phyloP scores from a whole-genome alignment of 2,888 invertebrate genomes.

The Helicoverpa assulta region DNA sequence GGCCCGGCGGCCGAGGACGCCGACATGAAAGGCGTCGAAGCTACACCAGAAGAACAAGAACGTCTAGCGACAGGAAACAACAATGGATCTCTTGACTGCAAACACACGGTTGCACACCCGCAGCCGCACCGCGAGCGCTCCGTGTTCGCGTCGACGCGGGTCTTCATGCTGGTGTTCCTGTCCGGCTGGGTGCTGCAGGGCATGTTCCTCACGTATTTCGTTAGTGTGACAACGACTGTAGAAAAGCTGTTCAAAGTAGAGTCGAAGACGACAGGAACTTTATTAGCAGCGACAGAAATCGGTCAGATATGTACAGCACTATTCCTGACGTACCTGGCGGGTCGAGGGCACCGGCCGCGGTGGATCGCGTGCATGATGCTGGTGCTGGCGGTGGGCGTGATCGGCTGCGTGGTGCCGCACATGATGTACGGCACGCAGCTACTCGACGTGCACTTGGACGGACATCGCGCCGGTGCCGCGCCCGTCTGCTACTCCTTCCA shows the following conservation, averaged over 20 bases:
- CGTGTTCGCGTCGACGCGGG: constrained; percentile 95
- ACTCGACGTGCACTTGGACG: constrained; percentile 85
- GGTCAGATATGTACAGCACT: constrained; percentile 97
- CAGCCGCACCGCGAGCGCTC: constrained; percentile 91
- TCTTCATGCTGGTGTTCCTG: constrained; percentile 96
- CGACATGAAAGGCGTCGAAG: constrained; percentile 88
- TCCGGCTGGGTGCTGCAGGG: constrained; percentile 96
- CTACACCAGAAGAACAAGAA: constrained; percentile 88
- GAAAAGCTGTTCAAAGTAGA: constrained; percentile 98
- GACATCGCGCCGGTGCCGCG: constrained; percentile 80
- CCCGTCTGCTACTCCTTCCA: constrained; percentile 75
- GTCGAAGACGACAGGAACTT: constrained; percentile 96
- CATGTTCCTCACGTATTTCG: constrained; percentile 98
- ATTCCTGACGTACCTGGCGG: constrained; percentile 96
- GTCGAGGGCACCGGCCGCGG: constrained; percentile 97
- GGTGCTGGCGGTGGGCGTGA: constrained; percentile 95
- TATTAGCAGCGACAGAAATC: constrained; percentile 97
- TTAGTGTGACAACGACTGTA: constrained; percentile 97
- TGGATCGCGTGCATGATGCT: constrained; percentile 98
- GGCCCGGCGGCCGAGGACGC: constrained; percentile 82
- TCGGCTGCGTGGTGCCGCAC: constrained; percentile 96
- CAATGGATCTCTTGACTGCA: constrained; percentile 95
- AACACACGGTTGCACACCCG: constrained; percentile 89
- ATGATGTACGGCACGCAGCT: constrained; percentile 95
- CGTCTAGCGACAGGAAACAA: constrained; percentile 88